These are phyloP conservation scores for Nibea albiflora DNA, from an alignment of 2,113 vertebrate species.

Conservation along the genomic window DNA sequence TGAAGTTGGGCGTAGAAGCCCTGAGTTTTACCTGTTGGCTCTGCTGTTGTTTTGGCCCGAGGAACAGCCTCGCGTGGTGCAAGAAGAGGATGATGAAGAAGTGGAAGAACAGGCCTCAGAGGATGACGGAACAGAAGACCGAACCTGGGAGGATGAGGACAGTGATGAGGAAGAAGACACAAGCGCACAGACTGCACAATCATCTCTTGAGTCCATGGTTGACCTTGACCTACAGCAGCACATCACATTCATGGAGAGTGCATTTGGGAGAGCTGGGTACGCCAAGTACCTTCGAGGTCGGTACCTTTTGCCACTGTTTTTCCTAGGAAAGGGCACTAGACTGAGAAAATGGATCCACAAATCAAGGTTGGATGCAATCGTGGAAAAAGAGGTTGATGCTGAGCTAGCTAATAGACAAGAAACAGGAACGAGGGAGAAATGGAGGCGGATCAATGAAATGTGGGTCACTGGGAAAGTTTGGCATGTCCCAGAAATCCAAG, in stretches of 20 bases:
- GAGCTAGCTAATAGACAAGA: fast-evolving
- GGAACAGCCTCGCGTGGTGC: background rate
- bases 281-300: slow-evolving; percentile 46
- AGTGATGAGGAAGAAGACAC: background rate
- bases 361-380: slow-evolving; percentile 31
- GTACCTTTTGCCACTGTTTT: slow-evolving; percentile 67
- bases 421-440: fast-evolving
- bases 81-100: slow-evolving; percentile 7
- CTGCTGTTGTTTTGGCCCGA: slow-evolving; percentile 72
- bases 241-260: slow-evolving; percentile 5
- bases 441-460: background rate
- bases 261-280: slow-evolving; percentile 9
- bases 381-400: background rate
- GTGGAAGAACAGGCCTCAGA: background rate
- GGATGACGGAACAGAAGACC: background rate
- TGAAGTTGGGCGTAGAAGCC: background rate
- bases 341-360: slow-evolving; percentile 63
- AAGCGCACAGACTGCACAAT: background rate
- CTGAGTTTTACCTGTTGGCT: slow-evolving; percentile 71
- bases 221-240: background rate
- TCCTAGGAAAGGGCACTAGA: slow-evolving; percentile 55
- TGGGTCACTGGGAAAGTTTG: slow-evolving; percentile 46
- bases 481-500: slow-evolving; percentile 12
- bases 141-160: background rate
- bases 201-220: background rate